These are phyloP conservation scores for Parus major DNA, from an alignment of 2,113 vertebrate genomes.

Conservation along the genomic window DNA sequence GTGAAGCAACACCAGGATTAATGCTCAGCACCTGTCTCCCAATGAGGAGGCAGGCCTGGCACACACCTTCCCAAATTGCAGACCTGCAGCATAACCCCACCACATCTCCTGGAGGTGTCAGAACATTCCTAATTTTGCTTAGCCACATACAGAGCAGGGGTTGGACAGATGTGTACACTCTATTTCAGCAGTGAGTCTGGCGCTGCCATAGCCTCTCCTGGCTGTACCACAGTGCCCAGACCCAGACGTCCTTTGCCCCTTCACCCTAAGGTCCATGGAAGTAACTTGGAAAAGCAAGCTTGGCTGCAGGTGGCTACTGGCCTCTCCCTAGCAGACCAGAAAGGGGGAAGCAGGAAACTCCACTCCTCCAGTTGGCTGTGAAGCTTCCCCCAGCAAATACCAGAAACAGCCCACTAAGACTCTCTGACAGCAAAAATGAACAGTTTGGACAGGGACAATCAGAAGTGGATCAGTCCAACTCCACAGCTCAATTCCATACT, in stretches of 20 bases:
- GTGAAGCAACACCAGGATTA: neutral
- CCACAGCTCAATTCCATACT: neutral
- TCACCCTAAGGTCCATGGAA: neutral
- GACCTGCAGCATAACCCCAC: neutral
- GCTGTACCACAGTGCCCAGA: neutral
- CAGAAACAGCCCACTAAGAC: neutral
- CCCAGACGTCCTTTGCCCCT: neutral
- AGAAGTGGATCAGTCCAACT: neutral
- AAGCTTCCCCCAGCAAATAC: neutral
- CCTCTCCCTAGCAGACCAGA: neutral
- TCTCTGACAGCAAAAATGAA: neutral
- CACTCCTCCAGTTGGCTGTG: neutral
- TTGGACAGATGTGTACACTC: neutral
- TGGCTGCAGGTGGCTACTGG: neutral
- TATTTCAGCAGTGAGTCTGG: fast-evolving
- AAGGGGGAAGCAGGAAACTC: neutral
- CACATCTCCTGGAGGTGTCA: fast-evolving
- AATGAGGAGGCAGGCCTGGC: neutral
- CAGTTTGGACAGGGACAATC: neutral
- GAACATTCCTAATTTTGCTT: fast-evolving
- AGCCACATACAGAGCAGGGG: fast-evolving
- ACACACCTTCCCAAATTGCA: neutral
- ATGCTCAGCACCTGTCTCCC: neutral
- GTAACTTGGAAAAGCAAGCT: neutral
- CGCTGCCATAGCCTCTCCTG: fast-evolving